Evolutionary conservation across 2,113 vertebrate genomes (phyloP), one percentile per base, ranked within the genome.

Genomic region (Nicator chloris): DNA sequence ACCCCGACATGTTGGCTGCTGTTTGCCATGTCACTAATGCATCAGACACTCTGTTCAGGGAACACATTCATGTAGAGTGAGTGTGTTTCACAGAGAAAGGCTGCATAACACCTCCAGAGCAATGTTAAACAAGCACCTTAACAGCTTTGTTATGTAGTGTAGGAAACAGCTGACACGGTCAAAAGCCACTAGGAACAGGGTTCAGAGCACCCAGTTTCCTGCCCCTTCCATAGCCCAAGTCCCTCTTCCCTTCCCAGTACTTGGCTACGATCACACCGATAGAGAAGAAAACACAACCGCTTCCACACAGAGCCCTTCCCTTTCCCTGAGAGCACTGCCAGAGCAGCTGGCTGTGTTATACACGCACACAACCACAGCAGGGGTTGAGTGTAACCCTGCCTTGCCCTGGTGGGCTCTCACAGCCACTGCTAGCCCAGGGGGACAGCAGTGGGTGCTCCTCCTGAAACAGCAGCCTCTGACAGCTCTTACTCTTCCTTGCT

Each of bases 201-300:
- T 49, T 42, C 57, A 57, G 37, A 53, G n/a, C 37, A 76, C 23
- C 12, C 45, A 53, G 33, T 24, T 20, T 78, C 78, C 49, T 79
- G 31, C 37, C 37, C 49, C 26, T 72, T 39, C 60, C 45, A 18
- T 31, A 80, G 37, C 50, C n/a, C 7, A 60, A 90, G 11, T 45
- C 71, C 28, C 30, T 47, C 33, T 65, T 76, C 69, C 31, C 49
- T 88, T 88, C 23, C 42, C 23, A 21, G 16, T 47, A 37, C 33
- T 63, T 37, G 10, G 57, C 65, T 49, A 18, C 0, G 0, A 33
- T 44, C 70, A 51, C 40, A 64, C 24, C 0, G 0, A 27, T 1
- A 22, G 28, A 59, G 24, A 68, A 61, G 15, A 40, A 79, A 85
- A 90, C 0, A 1, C 9, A 44, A n/a, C 13, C 0, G 0, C 13